These are phyloP conservation scores for Laothoe populi DNA, from an alignment of 2,888 invertebrate genomes.

Conservation along the genomic window DNA sequence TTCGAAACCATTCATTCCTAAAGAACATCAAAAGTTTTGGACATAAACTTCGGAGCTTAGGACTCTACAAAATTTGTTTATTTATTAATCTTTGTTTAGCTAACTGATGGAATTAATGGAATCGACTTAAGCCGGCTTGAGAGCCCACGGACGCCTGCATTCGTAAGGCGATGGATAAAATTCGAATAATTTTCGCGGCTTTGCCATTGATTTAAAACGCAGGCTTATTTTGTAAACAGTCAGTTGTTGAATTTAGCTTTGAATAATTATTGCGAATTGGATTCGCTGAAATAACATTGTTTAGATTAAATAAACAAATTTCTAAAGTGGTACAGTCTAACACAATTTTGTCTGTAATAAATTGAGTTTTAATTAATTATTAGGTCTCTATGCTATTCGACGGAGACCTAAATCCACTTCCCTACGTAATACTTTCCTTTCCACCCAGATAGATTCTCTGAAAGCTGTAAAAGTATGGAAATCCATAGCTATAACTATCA, in stretches of 20 bases:
- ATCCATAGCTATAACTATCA: no score
- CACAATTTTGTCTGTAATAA: no score
- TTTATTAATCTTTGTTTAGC: constrained; percentile 68
- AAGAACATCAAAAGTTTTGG: not conserved
- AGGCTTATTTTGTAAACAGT: constrained; percentile 64
- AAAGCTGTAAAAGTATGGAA: no score
- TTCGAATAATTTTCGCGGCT: constrained; percentile 56
- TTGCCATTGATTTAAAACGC: constrained; percentile 40
- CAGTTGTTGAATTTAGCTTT: constrained; percentile 35
- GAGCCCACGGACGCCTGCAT: constrained; percentile 46
- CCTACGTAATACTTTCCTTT: no score
- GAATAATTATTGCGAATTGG: constrained; percentile 61
- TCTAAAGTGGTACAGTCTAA: no score
- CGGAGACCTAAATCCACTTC: no score
- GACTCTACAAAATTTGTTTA: constrained; percentile 51
- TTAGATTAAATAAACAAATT: constrained; percentile 3
- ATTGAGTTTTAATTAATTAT: no score
- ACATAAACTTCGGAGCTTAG: constrained; percentile 26
- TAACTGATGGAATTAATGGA: constrained; percentile 72
- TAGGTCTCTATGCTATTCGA: no score
- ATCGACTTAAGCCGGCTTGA: constrained; percentile 67
- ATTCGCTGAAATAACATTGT: constrained; percentile 42
- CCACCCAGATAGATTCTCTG: no score
- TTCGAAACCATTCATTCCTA: not conserved
- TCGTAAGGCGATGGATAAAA: constrained; percentile 49